Evolutionary conservation across 2,797 vertebrate species (phyloP).

Genomic region (Podarcis siculus): DNA sequence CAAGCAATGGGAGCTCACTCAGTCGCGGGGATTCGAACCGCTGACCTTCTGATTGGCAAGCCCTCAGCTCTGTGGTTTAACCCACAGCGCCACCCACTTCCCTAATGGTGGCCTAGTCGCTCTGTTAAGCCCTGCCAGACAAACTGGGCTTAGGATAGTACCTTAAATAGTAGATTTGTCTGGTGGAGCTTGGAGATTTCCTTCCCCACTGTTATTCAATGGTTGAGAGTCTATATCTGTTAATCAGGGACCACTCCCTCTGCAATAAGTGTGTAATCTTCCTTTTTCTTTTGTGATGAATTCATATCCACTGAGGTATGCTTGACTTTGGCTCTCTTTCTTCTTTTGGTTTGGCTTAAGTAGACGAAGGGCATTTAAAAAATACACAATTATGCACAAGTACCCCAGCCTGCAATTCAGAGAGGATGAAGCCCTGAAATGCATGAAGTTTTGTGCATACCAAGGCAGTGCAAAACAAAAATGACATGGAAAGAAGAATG

Average conservation of each 20-base stretch:
- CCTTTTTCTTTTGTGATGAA: background rate
- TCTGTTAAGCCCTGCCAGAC: too few relatives aligned
- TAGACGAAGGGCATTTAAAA: background rate
- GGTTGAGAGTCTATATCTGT: background rate
- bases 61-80: too few relatives aligned
- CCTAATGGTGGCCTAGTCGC: too few relatives aligned
- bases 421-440: background rate
- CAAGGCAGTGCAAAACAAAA: constrained; percentile 58
- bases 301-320: background rate
- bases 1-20: too few relatives aligned
- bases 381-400: background rate
- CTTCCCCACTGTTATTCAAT: background rate
- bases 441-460: background rate
- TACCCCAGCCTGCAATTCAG: background rate
- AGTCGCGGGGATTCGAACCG: rapidly evolving
- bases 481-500: constrained; percentile 8
- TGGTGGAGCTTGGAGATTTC: background rate
- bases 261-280: background rate
- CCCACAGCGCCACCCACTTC: too few relatives aligned
- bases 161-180: background rate
- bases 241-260: background rate
- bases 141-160: too few relatives aligned
- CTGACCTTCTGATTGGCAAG: too few relatives aligned
- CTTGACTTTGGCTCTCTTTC: background rate
- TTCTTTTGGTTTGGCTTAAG: background rate